Evolutionary conservation across 2,888 invertebrate species (phyloP).

Genomic region (Abscondita cerata): DNA sequence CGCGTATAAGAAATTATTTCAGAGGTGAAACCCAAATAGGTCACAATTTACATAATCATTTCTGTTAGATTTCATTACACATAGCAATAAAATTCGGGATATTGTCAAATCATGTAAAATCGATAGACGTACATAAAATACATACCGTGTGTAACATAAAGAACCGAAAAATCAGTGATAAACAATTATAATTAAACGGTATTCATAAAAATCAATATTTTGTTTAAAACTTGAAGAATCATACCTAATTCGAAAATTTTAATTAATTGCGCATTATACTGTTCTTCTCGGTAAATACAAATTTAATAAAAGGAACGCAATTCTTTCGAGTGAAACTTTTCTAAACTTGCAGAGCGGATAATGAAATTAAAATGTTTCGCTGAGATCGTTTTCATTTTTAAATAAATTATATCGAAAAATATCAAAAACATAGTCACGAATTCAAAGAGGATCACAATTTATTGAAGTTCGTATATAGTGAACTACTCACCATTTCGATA

Average conservation of each 20-base stretch:
- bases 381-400: background rate
- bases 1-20: background rate
- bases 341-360: background rate
- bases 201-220: background rate
- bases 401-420: background rate
- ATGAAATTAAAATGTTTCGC: background rate
- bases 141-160: too few species aligned
- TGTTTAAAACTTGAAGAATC: background rate
- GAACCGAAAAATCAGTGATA: background rate
- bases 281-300: too few species aligned
- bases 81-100: too few species aligned
- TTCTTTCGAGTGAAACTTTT: background rate
- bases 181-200: background rate
- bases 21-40: background rate
- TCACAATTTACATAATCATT: too few species aligned
- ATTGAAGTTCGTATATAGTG: background rate
- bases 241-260: too few species aligned
- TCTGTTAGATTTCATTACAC: too few species aligned
- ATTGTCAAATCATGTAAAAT: too few species aligned
- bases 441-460: slow-evolving; percentile 5
- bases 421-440: slow-evolving; percentile 7
- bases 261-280: too few species aligned
- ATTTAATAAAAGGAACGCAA: too few species aligned
- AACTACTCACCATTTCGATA: slow-evolving; percentile 86
- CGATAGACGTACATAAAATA: too few species aligned